These are phyloP conservation scores for Lydus trimaculatus DNA, from an alignment of 2,888 invertebrate genomes.

Conservation along the genomic window DNA sequence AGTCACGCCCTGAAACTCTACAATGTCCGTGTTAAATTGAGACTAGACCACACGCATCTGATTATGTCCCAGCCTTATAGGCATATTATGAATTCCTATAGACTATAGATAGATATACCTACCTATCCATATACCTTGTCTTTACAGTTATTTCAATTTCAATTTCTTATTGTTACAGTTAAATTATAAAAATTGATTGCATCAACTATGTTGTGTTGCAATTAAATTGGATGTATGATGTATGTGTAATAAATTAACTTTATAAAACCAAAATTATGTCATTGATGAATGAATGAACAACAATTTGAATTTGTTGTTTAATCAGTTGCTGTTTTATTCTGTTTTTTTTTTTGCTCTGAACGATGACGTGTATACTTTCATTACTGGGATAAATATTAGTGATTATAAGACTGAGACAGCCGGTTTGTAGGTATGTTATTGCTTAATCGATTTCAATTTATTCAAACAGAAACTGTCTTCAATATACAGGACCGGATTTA, in stretches of 20 bases:
- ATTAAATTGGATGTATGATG: no score
- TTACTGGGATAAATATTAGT: background rate
- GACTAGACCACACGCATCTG: slow-evolving; percentile 44
- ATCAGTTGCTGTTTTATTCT: background rate
- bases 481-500: background rate
- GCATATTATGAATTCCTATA: no score
- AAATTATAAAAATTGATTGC: no score
- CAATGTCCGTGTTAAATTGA: slow-evolving; percentile 38
- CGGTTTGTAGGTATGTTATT: background rate
- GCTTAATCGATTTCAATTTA: slow-evolving; percentile 7
- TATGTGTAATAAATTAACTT: background rate
- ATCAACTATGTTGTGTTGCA: no score
- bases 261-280: background rate
- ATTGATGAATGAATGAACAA: background rate
- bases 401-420: background rate
- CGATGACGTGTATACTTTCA: background rate
- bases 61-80: slow-evolving; percentile 37
- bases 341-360: no score
- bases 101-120: no score
- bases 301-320: background rate
- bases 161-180: slow-evolving; percentile 11
- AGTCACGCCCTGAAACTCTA: slow-evolving; percentile 27
- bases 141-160: slow-evolving; percentile 28
- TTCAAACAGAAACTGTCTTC: slow-evolving; percentile 1
- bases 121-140: slow-evolving; percentile 28